Base-by-base conservation (phyloP, 2,113 vertebrate species). In the Apus apus region DNA sequence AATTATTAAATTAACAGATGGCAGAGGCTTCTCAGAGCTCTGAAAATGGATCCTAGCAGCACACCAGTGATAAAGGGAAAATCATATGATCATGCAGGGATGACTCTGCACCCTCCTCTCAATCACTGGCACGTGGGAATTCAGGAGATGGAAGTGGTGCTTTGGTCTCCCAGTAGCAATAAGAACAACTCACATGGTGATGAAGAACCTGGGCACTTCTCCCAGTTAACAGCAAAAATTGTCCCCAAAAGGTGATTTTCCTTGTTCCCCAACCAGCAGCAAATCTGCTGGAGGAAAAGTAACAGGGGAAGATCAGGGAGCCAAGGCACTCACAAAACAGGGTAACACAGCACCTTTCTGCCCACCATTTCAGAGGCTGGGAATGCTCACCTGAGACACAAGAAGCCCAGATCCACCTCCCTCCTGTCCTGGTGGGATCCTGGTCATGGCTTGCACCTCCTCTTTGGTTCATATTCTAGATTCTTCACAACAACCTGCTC, bases 1-100 rank as follows among this genome's bases (percentile, higher is more conserved):
- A 91, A 88, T 94, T 94, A 91, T 81, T 94, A 76, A 91, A 94
- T 93, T 95, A 96, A 87, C 85, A 96, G 79, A 92, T 86, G 75
- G 92, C 78, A 85, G 68, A 80, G 56, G 26, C 78, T 91, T 88
- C 89, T 91, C 87, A 70, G 61, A 89, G 92, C 74, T 77, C 64
- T 83, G 70, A 32, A 85, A 83, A 75, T 2, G 7, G 71, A 86
- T 79, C 80, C 68, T 38, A 77, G 61, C 71, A 87, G 50, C 43
- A 40, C 2, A 2, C 17, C 21, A 68, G 40, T 3, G 79, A 72
- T 56, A 64, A 53, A 85, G 32, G 58, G 66, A 67, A 94, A 86
- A 79, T 36, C 51, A 7, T 68, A 23, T 30, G 50, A 34, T 73
- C 73, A 75, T 36, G 57, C 61, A 87, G 54, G 32, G 48, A 20